A percentile compares a stretch with the other conserved stretches of the same genome.
Conservation (phyloP, 1,140 invertebrate species). For the Aradophagus sp. region DNA sequence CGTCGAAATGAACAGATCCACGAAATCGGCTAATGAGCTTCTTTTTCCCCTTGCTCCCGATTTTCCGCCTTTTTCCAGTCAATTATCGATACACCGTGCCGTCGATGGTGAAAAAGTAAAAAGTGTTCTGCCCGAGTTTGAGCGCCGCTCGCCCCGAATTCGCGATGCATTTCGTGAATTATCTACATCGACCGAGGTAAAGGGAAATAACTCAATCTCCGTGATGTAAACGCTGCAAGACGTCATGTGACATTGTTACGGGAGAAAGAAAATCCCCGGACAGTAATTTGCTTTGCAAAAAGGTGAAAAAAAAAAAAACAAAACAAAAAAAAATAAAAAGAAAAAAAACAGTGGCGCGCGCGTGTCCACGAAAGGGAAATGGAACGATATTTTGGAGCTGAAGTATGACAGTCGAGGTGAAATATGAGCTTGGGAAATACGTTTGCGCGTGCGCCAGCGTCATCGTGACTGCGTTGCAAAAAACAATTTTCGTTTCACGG, state of each 20-base stretch:
- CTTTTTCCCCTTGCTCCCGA: slow-evolving; percentile 1
- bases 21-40: slow-evolving; percentile 28
- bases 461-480: neutral
- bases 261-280: slow-evolving; percentile 46
- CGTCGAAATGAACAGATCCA: slow-evolving; percentile 12
- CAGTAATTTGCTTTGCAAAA: slow-evolving; percentile 49
- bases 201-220: slow-evolving; percentile 38
- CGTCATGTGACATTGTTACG: slow-evolving; percentile 40
- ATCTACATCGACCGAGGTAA: slow-evolving; percentile 25
- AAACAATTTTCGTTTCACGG: too few relatives aligned
- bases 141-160: slow-evolving; percentile 2
- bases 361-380: slow-evolving; percentile 35
- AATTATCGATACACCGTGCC: slow-evolving; percentile 14
- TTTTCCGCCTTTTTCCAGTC: slow-evolving; percentile 3
- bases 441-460: slow-evolving; percentile 29
- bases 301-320: too few relatives aligned
- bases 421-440: slow-evolving; percentile 38
- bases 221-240: slow-evolving; percentile 31
- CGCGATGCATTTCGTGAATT: slow-evolving; percentile 20
- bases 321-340: too few relatives aligned
- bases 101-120: too few relatives aligned
- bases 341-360: slow-evolving; percentile 23
- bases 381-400: slow-evolving; percentile 50
- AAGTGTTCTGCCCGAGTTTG: slow-evolving; percentile 10
- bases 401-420: slow-evolving; percentile 50